Base-by-base conservation (phyloP, 2,888 invertebrate species). In the Abscondita cerata region DNA sequence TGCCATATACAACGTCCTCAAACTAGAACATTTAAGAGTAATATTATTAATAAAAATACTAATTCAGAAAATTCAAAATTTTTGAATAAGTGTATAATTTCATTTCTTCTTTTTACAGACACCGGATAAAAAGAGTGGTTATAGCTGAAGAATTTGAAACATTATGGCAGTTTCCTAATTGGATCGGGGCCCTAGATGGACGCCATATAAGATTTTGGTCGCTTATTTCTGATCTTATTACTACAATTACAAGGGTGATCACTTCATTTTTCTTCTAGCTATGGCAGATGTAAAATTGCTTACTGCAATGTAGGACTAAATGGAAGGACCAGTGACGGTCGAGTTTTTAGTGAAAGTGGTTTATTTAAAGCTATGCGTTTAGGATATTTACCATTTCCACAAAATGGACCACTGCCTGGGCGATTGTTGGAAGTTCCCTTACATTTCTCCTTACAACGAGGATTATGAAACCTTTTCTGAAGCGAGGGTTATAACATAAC, bases 261-360 rank as follows among this genome's bases (percentile, higher is more conserved):
- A 52, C 51, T 73, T 72, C 54, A 70, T 76, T 18, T 72, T 75
- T 33, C 62, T 75, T 18, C 56, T 74, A 51, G 72, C 70, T 16
- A 41, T 70, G 52, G 69, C 71, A 11, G 68, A 71, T 47, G 65
- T 62, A 6, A 60, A 73, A 25, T 25, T 25, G 6, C 6, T 25
- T 25, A 6, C 6, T 25, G 25, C 25, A 25, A 25, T 6, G 25
- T 25, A 25, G 25, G 25, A 25, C 4, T 25, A 25, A 25, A 25
- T 25, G 6, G 25, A 25, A 25, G 25, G 25, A 25, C 25, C 25
- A 25, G 6, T 25, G 25, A 25, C 6, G 25, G 25, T 25, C 4
- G 6, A 25, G 25, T 25, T 25, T 25, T 25, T 25, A 25, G 25
- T 4, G 25, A 25, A 25, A 25, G 25, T 25, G 6, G 25, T 25